phyloP scores from a whole-genome alignment of 2,113 vertebrate species.

The Gnathonemus longibarbis region DNA sequence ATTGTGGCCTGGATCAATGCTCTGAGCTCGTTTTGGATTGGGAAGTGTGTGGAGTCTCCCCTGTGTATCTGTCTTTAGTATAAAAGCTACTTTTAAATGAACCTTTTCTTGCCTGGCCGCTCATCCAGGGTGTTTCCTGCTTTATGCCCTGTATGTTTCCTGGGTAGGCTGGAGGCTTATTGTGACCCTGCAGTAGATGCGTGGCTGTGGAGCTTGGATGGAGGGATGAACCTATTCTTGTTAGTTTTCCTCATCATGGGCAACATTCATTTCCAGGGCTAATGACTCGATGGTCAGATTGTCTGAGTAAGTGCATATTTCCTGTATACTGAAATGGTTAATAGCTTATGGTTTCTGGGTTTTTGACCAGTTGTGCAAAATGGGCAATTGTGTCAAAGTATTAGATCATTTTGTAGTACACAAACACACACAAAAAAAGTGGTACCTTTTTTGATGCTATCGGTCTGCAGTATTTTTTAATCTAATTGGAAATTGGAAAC shows the following conservation, averaged over 20 bases:
- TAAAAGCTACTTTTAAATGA: background rate
- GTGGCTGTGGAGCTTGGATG: background rate
- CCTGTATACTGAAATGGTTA: background rate
- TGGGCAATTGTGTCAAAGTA: background rate
- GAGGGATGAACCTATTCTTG: background rate
- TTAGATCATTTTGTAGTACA: background rate
- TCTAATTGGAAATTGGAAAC: background rate
- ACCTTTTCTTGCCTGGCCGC: background rate
- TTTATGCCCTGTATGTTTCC: background rate
- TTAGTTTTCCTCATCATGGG: background rate
- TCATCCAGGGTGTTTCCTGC: background rate
- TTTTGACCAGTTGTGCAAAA: background rate
- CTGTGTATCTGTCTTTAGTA: background rate
- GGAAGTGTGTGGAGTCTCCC: background rate
- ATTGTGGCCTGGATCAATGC: background rate
- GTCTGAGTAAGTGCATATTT: background rate
- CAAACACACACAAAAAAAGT: background rate
- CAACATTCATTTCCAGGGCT: background rate
- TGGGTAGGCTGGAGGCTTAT: background rate
- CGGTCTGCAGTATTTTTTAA: background rate
- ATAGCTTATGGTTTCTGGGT: background rate
- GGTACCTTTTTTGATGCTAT: background rate
- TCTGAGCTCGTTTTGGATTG: background rate
- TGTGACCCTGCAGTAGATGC: background rate
- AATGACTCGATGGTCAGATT: background rate